phyloP scores from a whole-genome alignment of 2,797 vertebrate genomes.

The Trachops cirrhosus region DNA sequence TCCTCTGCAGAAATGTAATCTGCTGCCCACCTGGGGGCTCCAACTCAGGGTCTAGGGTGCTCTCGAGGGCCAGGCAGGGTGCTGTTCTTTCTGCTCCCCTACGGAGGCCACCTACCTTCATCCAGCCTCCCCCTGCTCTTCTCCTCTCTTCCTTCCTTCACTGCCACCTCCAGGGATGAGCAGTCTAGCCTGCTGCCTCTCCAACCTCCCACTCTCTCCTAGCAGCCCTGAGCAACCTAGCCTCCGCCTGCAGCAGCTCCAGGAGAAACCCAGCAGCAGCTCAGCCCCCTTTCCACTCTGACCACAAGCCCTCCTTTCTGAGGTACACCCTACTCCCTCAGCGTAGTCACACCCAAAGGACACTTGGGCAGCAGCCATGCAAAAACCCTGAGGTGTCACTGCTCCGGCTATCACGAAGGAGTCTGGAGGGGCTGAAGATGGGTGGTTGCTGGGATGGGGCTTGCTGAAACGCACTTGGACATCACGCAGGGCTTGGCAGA shows the following conservation, averaged over 20 bases:
- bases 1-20: not conserved
- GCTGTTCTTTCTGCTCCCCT: not conserved
- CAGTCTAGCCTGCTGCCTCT: not conserved
- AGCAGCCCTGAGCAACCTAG: not conserved
- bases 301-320: not conserved
- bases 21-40: not conserved
- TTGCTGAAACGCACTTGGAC: not conserved
- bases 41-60: not conserved
- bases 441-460: not conserved
- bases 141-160: not conserved
- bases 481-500: not conserved
- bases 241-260: not conserved
- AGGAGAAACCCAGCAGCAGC: not conserved
- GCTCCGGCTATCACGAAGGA: not conserved
- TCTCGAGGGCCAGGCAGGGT: not conserved
- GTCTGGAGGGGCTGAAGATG: not conserved
- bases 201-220: not conserved
- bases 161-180: not conserved
- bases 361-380: fast-evolving
- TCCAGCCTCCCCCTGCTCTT: not conserved
- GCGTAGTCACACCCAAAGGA: not conserved
- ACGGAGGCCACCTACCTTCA: not conserved
- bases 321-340: not conserved
- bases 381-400: not conserved
- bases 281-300: not conserved